A percentile compares a stretch with the other conserved stretches of the same genome.
Conservation (phyloP, 2,888 invertebrate genomes). For the Phytoseiulus persimilis region DNA sequence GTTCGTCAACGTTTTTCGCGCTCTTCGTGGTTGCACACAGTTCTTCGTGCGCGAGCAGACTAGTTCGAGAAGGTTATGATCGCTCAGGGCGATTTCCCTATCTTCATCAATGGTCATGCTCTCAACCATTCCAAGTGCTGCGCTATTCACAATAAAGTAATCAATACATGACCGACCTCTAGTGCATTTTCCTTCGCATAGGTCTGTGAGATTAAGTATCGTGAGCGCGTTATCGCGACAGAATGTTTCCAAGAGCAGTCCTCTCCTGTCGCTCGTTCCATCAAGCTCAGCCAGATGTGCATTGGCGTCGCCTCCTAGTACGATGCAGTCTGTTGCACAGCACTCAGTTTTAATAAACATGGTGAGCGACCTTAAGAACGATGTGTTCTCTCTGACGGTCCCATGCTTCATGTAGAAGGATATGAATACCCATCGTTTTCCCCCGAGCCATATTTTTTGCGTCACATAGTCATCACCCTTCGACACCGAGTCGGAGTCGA, state of each 20-base stretch:
- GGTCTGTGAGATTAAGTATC: background rate
- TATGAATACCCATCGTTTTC: background rate
- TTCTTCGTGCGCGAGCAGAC: background rate
- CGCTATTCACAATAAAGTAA: background rate
- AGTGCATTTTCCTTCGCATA: background rate
- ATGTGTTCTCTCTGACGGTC: background rate
- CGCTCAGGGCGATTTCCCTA: background rate
- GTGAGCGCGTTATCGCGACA: background rate
- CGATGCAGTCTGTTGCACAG: background rate
- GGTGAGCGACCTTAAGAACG: background rate
- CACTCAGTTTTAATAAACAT: background rate
- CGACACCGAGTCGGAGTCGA: background rate
- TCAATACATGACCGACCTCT: background rate
- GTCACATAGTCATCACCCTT: background rate
- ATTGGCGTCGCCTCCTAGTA: background rate
- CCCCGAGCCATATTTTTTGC: background rate
- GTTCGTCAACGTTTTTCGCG: background rate
- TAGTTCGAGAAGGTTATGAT: background rate
- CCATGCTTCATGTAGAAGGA: background rate
- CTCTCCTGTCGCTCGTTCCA: background rate
- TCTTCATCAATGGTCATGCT: background rate
- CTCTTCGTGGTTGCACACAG: background rate
- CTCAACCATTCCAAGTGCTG: background rate
- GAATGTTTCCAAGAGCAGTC: background rate
- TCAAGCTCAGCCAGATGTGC: background rate